Base-by-base conservation (phyloP, 2,888 invertebrate species). In the Epinotia bilunana region DNA sequence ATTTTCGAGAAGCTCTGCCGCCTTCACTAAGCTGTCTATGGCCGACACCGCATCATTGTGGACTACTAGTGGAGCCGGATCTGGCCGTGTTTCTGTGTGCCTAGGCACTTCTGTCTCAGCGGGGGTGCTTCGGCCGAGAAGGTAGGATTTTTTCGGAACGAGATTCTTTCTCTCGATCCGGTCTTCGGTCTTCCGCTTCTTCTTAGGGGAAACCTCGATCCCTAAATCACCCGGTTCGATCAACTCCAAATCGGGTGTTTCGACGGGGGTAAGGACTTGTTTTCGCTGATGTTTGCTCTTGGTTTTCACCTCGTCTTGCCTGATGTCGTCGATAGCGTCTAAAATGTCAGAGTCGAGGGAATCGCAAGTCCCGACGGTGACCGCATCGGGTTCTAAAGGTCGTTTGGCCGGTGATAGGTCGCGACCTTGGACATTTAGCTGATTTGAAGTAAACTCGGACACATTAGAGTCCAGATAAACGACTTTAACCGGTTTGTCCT, bases 221-320 rank as follows among this genome's bases (percentile, higher is more conserved):
- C 88, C 90, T 67, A 93, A 82, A 78, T 92, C 92, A 73, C 83
- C 81, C 6, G 94, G 91, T 80, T 92, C 91, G 70, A 94, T 94
- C 2, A 94, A 84, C 82, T 94, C 94, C 73, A 94, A 80, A 61
- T 94, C 94, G 5, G 94, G 91, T 57, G 87, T 86, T 58, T 92
- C 91, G 3, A 94, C 94, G 0, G 94, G 93, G 43, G 91, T 94
- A 33, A 94, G 82, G 43, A 94, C 93, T 83, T 94, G 94, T 83
- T 94, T 94, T 78, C 94, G 87, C 79, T 92, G 94, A 84, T 94
- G 94, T 83, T 91, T 93, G 39, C 84, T 87, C 83, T 94, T 93
- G 55, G 76, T 80, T 84, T 88, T 92, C 11, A 77, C 77, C 64
- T 90, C 91, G 75, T 92, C 91, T 74, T 84, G 86, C 78, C 89